Conservation (phyloP, 1,140 invertebrate genomes). For the Lepidurus apus region DNA sequence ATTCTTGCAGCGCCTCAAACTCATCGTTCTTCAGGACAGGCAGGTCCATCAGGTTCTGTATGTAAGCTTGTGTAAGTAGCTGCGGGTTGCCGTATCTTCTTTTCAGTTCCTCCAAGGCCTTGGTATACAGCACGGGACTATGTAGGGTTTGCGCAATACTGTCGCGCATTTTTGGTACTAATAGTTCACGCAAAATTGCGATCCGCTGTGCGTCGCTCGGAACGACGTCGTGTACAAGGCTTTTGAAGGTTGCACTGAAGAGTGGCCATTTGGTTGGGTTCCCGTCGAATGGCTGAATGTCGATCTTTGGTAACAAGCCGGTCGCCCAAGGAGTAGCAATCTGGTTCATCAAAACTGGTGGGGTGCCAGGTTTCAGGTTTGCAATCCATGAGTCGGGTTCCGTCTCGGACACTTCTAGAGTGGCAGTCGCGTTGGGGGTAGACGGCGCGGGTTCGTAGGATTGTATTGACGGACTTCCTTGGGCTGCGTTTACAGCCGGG, state of each 20-base stretch:
- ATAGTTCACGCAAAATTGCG: background rate
- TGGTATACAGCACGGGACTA: conserved; percentile 24
- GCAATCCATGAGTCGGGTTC: background rate
- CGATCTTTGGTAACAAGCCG: conserved; percentile 1
- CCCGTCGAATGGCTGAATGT: conserved; percentile 17
- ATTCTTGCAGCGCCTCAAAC: conserved; percentile 13
- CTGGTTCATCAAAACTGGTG: background rate
- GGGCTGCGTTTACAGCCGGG: background rate
- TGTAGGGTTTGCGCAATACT: conserved; percentile 23
- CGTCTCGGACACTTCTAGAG: background rate
- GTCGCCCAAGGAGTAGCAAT: background rate
- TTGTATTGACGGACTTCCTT: background rate
- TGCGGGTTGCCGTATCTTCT: conserved; percentile 16
- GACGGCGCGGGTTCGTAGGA: background rate
- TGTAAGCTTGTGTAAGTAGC: background rate
- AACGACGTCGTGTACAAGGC: conserved; percentile 26
- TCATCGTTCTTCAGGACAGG: background rate
- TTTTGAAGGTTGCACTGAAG: background rate
- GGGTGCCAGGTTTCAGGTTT: background rate
- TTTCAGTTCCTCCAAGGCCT: conserved; percentile 1
- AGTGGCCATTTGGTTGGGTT: background rate
- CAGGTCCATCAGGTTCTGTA: background rate
- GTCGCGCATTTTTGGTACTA: background rate
- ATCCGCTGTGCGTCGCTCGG: conserved; percentile 20
- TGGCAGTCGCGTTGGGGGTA: background rate